phyloP scores from a whole-genome alignment of 2,113 vertebrate genomes.

The Anoplopoma fimbria region DNA sequence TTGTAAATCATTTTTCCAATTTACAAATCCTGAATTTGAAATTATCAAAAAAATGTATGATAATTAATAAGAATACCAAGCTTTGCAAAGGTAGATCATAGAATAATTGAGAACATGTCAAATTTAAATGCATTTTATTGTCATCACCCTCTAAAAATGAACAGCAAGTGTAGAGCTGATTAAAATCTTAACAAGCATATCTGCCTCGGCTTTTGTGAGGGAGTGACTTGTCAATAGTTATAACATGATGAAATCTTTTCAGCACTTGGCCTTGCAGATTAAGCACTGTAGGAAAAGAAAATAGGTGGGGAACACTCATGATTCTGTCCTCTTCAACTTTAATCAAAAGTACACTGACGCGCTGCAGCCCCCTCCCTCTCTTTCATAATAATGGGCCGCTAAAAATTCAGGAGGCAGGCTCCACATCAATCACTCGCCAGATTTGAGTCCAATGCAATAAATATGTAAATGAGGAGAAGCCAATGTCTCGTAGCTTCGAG shows the following conservation, averaged over 20 bases:
- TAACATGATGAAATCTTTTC: conserved; percentile 52
- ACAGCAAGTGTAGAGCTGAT: conserved; percentile 41
- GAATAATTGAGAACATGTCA: background rate
- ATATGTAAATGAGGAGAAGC: conserved; percentile 99
- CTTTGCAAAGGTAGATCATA: background rate
- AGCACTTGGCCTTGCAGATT: conserved; percentile 64
- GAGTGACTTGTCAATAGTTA: conserved; percentile 56
- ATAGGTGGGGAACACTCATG: conserved; percentile 79
- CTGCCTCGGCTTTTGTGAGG: conserved; percentile 39
- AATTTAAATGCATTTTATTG: background rate
- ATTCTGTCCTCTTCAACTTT: conserved; percentile 99
- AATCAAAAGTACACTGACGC: conserved; percentile 99
- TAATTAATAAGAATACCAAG: background rate
- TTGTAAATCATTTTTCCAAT: background rate
- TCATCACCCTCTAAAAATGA: conserved; percentile 7
- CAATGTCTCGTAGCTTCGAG: conserved; percentile 98
- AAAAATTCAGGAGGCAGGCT: conserved; percentile 99
- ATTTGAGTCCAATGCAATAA: conserved; percentile 99
- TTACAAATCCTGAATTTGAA: background rate
- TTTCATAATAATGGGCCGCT: conserved; percentile 98
- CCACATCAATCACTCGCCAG: conserved; percentile 99
- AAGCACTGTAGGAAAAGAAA: conserved; percentile 61
- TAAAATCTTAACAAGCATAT: conserved; percentile 52
- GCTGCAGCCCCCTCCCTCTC: conserved; percentile 70
- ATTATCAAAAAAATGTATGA: background rate